Conservation (phyloP, 30 jellyfish, hydroid and myxozoan species). For the Turritopsis dohrnii region DNA sequence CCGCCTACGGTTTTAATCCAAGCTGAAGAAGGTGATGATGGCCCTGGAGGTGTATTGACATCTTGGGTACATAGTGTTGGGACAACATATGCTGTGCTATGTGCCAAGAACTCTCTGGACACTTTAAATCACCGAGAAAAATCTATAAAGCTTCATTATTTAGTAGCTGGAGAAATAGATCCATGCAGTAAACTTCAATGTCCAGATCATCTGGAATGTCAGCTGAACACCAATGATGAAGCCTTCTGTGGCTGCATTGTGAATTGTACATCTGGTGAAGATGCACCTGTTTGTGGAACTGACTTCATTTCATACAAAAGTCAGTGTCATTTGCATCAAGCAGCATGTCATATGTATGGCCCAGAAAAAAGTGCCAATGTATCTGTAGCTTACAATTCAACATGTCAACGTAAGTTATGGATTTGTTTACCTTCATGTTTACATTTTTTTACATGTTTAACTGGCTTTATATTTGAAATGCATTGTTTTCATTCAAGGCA, state of each 20-base stretch:
- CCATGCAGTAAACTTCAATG: neutral
- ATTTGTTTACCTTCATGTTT: too few relatives aligned
- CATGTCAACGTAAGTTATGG: slow-evolving; percentile 15
- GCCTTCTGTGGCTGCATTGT: slow-evolving; percentile 14
- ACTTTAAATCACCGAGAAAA: neutral
- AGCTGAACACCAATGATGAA: neutral
- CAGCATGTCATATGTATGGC: slow-evolving; percentile 6
- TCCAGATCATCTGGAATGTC: slow-evolving; percentile 13
- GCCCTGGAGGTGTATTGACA: neutral
- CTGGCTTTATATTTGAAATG: too few relatives aligned
- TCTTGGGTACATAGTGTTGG: neutral
- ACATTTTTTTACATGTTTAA: too few relatives aligned
- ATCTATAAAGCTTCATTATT: slow-evolving; percentile 2
- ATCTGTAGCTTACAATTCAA: neutral
- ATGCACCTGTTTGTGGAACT: neutral
- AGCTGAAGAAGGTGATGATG: slow-evolving; percentile 13
- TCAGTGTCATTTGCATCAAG: neutral
- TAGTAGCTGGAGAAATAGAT: neutral
- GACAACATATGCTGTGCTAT: neutral
- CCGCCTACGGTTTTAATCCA: slow-evolving; percentile 3
- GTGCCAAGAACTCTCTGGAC: slow-evolving; percentile 7
- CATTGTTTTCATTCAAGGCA: neutral
- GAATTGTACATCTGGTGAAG: neutral
- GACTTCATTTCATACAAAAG: slow-evolving; percentile 15
- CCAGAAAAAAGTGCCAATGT: neutral